Evolutionary conservation across 2,888 invertebrate genomes (phyloP).

Genomic region (Phragmatobia fuliginosa): DNA sequence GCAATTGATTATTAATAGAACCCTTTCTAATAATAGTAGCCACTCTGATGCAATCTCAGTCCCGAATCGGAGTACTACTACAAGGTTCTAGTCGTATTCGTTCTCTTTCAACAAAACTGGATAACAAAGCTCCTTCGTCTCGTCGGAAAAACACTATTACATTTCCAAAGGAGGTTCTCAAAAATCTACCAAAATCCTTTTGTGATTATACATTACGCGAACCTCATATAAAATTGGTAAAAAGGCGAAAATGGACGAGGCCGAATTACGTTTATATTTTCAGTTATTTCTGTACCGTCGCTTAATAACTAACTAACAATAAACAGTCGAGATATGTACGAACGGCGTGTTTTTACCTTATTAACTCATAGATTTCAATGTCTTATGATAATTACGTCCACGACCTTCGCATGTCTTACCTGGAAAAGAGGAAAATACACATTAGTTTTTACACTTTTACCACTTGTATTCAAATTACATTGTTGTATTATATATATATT

Average conservation of each 20-base stretch:
- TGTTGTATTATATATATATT: background rate
- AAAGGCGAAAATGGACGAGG: background rate
- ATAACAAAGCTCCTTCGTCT: too few species aligned
- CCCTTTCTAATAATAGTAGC: background rate
- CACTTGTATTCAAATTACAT: background rate
- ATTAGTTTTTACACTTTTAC: background rate
- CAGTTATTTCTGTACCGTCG: background rate
- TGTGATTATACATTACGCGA: background rate
- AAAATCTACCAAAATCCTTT: too few species aligned
- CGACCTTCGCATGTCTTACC: conserved; percentile 39
- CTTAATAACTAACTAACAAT: background rate
- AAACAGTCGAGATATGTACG: background rate
- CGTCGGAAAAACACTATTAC: background rate
- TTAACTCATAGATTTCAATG: conserved; percentile 25
- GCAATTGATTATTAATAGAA: background rate
- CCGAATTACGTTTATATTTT: background rate
- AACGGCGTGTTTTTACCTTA: conserved; percentile 15
- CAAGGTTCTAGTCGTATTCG: background rate
- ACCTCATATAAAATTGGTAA: background rate
- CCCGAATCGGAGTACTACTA: background rate
- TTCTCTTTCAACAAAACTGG: background rate
- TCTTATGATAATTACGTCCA: conserved; percentile 14
- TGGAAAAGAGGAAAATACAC: conserved; percentile 39
- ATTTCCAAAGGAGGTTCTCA: background rate
- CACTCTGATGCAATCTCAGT: background rate